phyloP scores from a whole-genome alignment of 64 coral and sea anemone species.

The Actinia tenebrosa region DNA sequence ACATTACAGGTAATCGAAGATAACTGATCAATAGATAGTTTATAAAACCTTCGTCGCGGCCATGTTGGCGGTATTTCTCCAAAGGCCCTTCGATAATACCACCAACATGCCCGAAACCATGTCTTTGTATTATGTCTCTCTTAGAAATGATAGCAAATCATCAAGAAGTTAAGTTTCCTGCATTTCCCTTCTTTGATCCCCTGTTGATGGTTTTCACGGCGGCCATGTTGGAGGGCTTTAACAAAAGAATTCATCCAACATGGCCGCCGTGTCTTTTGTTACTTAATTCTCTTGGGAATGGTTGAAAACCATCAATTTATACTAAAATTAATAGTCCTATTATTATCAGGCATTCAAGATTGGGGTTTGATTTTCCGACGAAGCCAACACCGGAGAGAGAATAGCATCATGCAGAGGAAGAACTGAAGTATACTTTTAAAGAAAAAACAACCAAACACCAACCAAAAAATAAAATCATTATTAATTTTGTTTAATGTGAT shows the following conservation, averaged over 20 bases:
- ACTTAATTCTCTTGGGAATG: too few species aligned
- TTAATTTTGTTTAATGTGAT: too few species aligned
- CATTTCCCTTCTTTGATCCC: background rate
- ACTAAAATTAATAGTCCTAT: background rate
- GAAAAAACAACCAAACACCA: background rate
- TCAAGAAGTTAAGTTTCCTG: background rate
- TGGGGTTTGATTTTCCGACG: slow-evolving; percentile 1
- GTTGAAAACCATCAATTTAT: too few species aligned
- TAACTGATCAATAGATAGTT: background rate
- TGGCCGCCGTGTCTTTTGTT: too few species aligned
- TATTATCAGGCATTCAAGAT: slow-evolving; percentile 6
- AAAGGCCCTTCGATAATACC: too few species aligned
- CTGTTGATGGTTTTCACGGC: background rate
- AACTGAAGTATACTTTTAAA: background rate
- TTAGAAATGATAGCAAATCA: background rate
- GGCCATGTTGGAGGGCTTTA: too few species aligned
- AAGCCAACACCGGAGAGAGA: background rate
- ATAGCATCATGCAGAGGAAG: background rate
- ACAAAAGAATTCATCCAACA: too few species aligned
- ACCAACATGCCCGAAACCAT: too few species aligned
- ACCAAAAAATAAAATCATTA: background rate
- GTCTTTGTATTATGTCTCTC: too few species aligned
- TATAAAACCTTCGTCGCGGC: too few species aligned
- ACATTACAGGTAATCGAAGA: slow-evolving; percentile 33
- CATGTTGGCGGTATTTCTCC: too few species aligned